Percentiles rank a stretch among this genome's conserved stretches.
Evolutionary conservation across 2,888 invertebrate genomes (phyloP).

Genomic region (Rhagophthalmus giganteus): DNA sequence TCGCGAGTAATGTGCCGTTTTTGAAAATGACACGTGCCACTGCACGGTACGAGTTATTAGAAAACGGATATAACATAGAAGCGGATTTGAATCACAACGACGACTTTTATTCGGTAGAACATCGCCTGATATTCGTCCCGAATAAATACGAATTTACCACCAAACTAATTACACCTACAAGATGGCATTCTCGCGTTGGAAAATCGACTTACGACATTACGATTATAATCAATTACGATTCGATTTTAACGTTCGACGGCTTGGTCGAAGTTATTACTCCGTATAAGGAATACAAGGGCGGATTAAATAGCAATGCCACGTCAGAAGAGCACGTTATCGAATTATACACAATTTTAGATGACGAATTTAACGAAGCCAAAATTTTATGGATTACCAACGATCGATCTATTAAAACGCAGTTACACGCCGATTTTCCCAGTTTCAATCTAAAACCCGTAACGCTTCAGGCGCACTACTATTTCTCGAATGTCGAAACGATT

Average conservation of each 20-base stretch:
- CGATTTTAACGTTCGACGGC: conserved; percentile 13
- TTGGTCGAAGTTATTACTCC: conserved; percentile 12
- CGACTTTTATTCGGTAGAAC: conserved; percentile 1
- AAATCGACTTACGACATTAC: conserved; percentile 6
- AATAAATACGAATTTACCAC: conserved; percentile 1
- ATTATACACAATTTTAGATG: too few species aligned
- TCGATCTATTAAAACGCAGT: too few species aligned
- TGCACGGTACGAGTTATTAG: conserved; percentile 4
- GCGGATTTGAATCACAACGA: conserved; percentile 3
- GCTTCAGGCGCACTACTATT: too few species aligned
- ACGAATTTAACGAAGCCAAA: too few species aligned
- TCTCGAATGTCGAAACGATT: too few species aligned
- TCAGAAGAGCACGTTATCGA: background rate
- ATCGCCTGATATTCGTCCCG: background rate
- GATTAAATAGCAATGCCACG: conserved; percentile 9
- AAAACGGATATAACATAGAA: conserved; percentile 2
- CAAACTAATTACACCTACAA: conserved; percentile 1
- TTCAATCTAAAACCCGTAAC: too few species aligned
- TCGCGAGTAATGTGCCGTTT: conserved; percentile 7
- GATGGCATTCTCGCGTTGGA: background rate
- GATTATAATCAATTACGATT: conserved; percentile 12
- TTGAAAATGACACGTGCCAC: conserved; percentile 1
- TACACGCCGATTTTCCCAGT: too few species aligned
- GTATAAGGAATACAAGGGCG: conserved; percentile 12
- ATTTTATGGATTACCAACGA: too few species aligned